These are phyloP conservation scores for Tortrix viridana DNA, from an alignment of 2,888 invertebrate genomes.

Conservation along the genomic window DNA sequence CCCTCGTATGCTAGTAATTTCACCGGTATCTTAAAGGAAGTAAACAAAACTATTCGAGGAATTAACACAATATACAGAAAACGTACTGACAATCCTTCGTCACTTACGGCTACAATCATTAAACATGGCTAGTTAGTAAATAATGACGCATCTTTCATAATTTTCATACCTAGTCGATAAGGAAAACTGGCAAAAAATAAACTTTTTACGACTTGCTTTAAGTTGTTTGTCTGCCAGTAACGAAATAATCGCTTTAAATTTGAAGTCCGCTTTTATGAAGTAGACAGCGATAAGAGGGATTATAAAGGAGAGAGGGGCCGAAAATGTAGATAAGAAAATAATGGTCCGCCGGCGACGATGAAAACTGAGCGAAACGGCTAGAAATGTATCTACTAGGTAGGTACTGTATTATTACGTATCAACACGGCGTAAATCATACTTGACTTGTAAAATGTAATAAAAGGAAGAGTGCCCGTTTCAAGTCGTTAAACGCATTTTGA, in stretches of 20 bases:
- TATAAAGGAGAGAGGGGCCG: conserved; percentile 69
- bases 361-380: conserved; percentile 62
- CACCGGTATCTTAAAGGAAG: too few species aligned
- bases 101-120: background rate
- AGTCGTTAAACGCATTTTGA: conserved; percentile 29
- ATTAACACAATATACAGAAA: too few species aligned
- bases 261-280: conserved; percentile 73
- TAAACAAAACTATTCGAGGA: too few species aligned
- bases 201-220: conserved; percentile 64
- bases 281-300: conserved; percentile 73
- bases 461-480: conserved; percentile 18
- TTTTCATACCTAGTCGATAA: conserved; percentile 53
- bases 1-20: too few species aligned
- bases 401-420: conserved; percentile 48
- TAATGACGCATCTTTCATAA: conserved; percentile 6
- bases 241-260: conserved; percentile 71
- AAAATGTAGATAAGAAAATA: conserved; percentile 72
- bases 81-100: too few species aligned
- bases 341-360: conserved; percentile 64
- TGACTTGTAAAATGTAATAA: conserved; percentile 37
- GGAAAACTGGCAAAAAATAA: conserved; percentile 55
- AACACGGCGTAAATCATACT: conserved; percentile 40
- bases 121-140: conserved; percentile 3
- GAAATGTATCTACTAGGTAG: conserved; percentile 53
- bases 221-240: conserved; percentile 55